Evolutionary conservation across 2,888 invertebrate species (phyloP).

Genomic region (Catocala nupta): DNA sequence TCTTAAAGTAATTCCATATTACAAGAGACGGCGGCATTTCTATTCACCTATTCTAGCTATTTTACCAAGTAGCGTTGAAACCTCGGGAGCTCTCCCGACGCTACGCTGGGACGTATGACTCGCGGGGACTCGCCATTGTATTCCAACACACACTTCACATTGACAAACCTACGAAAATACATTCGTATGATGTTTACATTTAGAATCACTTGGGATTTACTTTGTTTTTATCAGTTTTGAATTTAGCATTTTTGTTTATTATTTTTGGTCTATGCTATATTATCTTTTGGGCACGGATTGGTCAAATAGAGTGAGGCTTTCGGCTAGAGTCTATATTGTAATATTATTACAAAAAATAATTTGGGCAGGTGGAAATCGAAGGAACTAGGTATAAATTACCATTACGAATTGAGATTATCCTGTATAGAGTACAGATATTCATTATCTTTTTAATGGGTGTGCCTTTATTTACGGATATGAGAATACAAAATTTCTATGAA

Average conservation of each 20-base stretch:
- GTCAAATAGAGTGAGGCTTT: too few species aligned
- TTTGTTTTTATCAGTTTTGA: conserved; percentile 16
- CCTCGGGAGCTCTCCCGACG: conserved; percentile 53
- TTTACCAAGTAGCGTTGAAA: conserved; percentile 38
- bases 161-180: conserved; percentile 44
- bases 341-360: too few species aligned
- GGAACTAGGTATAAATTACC: too few species aligned
- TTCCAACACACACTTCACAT: conserved; percentile 54
- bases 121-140: conserved; percentile 56
- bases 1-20: conserved; percentile 36
- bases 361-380: too few species aligned
- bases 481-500: too few species aligned
- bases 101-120: conserved; percentile 26
- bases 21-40: conserved; percentile 41
- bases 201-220: conserved; percentile 34
- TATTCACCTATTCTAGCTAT: conserved; percentile 23
- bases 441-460: too few species aligned
- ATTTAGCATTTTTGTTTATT: conserved; percentile 25
- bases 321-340: too few species aligned
- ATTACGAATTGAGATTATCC: too few species aligned
- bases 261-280: not conserved
- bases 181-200: conserved; percentile 49
- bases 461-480: too few species aligned
- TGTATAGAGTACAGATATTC: too few species aligned
- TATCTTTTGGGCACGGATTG: not conserved